Evolutionary conservation across 2,113 vertebrate species (phyloP), one percentile per base, ranked within the genome.

Genomic region (Ascaphus truei): DNA sequence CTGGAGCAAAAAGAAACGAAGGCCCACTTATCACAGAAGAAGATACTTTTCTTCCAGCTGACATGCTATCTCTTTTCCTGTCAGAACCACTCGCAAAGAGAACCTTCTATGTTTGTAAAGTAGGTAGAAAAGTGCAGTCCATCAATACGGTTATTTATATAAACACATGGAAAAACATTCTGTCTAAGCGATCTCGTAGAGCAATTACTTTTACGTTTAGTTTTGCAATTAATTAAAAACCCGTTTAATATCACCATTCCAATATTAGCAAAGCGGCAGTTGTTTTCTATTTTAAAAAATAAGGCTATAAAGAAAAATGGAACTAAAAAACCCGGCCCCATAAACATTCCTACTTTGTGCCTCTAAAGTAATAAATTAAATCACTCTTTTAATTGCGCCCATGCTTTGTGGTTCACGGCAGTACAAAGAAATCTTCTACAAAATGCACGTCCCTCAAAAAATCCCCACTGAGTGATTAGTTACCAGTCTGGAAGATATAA

Each of bases 401-500:
- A 80, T 85, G 83, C 72, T 84, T 81, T 88, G 83, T 85, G 87
- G 87, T 85, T 90, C 84, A 83, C 87, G 83, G 85, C 84, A 87
- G 83, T 77, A 91, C 87, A 87, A 80, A 91, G 85, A 82, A 83
- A 90, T 86, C 83, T 80, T 83, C 83, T 85, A 81, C 85, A 78
- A n/a, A 86, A 78, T 15, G 61, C 79, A 85, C 3, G 45, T 85
- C 80, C 52, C 76, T 57, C 76, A 77, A 78, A 83, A 89, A 86
- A 61, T 78, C 53, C 84, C 81, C 75, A 86, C 79, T 13, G 72
- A 83, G 85, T 91, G 88, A 91, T 91, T 92, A 88, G 92, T 91
- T 90, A 87, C 86, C 76, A 79, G 85, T 86, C 89, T 92, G 91
- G 82, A 90, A 91, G 85, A 91, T 87, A 92, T 92, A 93, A 92